Base-by-base conservation (phyloP, 2,113 vertebrate species). In the Verasper variegatus region DNA sequence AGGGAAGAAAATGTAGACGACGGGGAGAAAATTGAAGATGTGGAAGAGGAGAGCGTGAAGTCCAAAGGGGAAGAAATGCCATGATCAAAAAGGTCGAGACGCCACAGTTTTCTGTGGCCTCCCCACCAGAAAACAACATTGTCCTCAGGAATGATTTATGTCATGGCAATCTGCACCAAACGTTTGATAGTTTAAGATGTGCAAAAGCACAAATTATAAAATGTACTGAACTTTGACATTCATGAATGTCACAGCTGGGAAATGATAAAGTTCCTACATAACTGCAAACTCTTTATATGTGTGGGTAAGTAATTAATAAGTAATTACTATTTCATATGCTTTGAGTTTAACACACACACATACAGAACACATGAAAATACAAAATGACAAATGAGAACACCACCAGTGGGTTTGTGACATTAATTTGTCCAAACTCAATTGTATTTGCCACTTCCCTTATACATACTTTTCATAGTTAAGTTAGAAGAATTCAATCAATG, bases 1-100 rank as follows among this genome's bases (percentile, higher is more conserved):
- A 94, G 92, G 92, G 80, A 86, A 72, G 88, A 90, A 90, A 93
- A 90, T 71, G 82, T 80, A 83, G 88, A 91, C 74, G 76, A 91
- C 75, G 76, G 86, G 59, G 69, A 88, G 85, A 88, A 87, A 90
- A 93, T 92, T 90, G 89, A 93, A 90, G 90, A 92, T 86, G 91
- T 91, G 91, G 92, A 88, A 74, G 91, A 93, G 85, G 84, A 86
- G 78, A 91, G 88, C 80, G 76, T 90, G 86, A 88, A 93, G 90
- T 88, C 90, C 89, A 89, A 89, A 84, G 76, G 47, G 81, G 88
- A 93, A 84, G 89, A 88, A 85, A 80, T 76, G 74, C 74, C 78
- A 88, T 90, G 89, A 93, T 88, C 87, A 84, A 86, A 89, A 83
- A 78, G 66, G 31, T 85, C 76, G n/a, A 77, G 71, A 79, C 86